phyloP scores from a whole-genome alignment of 2,888 invertebrate species.

The Hemithea aestivaria region DNA sequence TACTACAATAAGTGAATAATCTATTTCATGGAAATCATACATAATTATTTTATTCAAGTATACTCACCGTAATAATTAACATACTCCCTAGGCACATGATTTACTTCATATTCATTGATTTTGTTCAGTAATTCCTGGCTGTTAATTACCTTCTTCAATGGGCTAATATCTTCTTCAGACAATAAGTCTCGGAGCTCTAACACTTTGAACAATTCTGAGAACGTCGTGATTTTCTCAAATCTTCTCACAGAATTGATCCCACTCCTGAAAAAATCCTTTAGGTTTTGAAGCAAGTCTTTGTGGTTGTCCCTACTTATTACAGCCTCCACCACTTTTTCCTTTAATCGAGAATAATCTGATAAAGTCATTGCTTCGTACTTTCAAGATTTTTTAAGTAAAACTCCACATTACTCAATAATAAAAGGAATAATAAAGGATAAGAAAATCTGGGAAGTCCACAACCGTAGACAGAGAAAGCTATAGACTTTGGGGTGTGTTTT shows the following conservation, averaged over 20 bases:
- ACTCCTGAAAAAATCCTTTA: constrained; percentile 55
- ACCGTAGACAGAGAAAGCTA: too few species aligned
- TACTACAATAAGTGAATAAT: too few species aligned
- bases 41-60: background rate
- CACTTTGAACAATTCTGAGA: constrained; percentile 51
- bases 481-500: too few species aligned
- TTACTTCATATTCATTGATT: constrained; percentile 48
- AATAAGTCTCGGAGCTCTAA: constrained; percentile 59
- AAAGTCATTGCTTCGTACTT: constrained; percentile 45
- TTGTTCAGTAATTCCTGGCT: constrained; percentile 37
- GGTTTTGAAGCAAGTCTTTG: constrained; percentile 38
- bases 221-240: constrained; percentile 53
- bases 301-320: constrained; percentile 47
- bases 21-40: too few species aligned
- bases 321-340: constrained; percentile 44
- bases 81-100: constrained; percentile 34
- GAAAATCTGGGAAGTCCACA: background rate
- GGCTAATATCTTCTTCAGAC: constrained; percentile 54
- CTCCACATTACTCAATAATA: constrained; percentile 4
- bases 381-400: background rate
- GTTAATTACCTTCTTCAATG: constrained; percentile 48
- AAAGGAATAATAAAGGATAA: background rate
- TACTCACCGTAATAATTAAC: constrained; percentile 50
- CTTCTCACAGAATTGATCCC: constrained; percentile 62
- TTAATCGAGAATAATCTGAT: constrained; percentile 50